A percentile compares a stretch with the other conserved stretches of the same genome.
These are phyloP conservation scores for Penaeus indicus DNA, from an alignment of 1,140 invertebrate species.

Conservation along the genomic window DNA sequence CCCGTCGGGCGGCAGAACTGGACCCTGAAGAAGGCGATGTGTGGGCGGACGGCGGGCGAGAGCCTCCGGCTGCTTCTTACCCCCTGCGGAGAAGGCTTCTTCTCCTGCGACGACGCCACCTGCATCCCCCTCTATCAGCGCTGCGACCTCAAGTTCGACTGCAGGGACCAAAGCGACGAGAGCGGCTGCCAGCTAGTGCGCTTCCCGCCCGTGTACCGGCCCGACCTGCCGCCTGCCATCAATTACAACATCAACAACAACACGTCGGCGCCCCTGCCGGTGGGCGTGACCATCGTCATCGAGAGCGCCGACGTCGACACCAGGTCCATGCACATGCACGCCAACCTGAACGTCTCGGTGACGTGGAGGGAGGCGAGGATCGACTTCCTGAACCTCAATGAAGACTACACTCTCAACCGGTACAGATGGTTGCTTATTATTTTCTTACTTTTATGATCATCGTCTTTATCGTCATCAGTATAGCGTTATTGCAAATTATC, in stretches of 20 bases:
- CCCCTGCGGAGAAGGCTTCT: constrained; percentile 67
- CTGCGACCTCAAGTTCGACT: constrained; percentile 79
- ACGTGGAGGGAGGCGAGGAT: constrained; percentile 60
- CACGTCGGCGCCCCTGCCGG: constrained; percentile 40
- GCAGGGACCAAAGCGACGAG: constrained; percentile 82
- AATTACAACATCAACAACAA: constrained; percentile 38
- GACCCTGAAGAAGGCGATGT: constrained; percentile 52
- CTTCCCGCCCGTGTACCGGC: constrained; percentile 60
- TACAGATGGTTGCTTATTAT: background rate
- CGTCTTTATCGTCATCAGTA: too few relatives aligned
- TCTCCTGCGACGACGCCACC: constrained; percentile 70
- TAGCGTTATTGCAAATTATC: background rate
- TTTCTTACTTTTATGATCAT: too few relatives aligned
- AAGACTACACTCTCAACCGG: constrained; percentile 64
- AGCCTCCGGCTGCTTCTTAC: constrained; percentile 48
- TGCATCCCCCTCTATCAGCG: constrained; percentile 71
- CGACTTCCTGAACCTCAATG: constrained; percentile 65
- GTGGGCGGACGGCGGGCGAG: constrained; percentile 44
- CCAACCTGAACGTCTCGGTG: constrained; percentile 62
- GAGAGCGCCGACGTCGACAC: constrained; percentile 64
- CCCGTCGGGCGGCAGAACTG: constrained; percentile 60
- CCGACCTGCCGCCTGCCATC: constrained; percentile 57
- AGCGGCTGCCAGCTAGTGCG: constrained; percentile 72
- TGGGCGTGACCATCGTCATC: constrained; percentile 52
- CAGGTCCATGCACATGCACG: constrained; percentile 62